Base-by-base conservation (phyloP, 2,888 invertebrate species). In the Auanema sp. region DNA sequence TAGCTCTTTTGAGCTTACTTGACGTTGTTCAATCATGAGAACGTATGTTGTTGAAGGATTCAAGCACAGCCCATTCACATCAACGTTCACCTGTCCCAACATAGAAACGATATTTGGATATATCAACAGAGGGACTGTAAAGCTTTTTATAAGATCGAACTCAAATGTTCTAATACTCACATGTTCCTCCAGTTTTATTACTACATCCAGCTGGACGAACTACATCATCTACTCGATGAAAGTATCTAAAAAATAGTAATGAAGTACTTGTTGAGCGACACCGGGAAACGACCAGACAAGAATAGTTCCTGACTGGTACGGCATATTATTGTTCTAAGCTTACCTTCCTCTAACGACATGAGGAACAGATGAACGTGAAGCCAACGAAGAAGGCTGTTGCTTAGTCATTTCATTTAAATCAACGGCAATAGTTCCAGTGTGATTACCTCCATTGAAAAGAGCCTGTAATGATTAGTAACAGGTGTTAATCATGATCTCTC, bases 21-120 rank as follows among this genome's bases (percentile, higher is more conserved):
- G 54, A 58, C 69, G 25, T 44, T 64, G 59, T 53, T 68, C 68
- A 43, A 74, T 70, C 66, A 64, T 66, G 5, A 74, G 52, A 2
- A 61, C 63, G 44, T 72, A 74, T 23, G 60, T 66, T 1, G 59
- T 47, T 1, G 66, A 47, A 6, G 62, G 88, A 72, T 89, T 88
- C 84, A 95, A 92, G 84, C 96, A 97, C 2, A 94, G 93, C 0
- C 95, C 96, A 0, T 95, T 94, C 66, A 97, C 91, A 83, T 95
- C 94, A 25, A 97, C 92, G 60, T 93, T 90, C 0, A 92, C 92
- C 1, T 95, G 95, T 5, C 96, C 96, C 70, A 96, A 87, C 95
- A 96, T 95, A 84, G 92, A 93, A 4, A 94, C 95, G 82, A 92
- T 92, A 84, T 94, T 93, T 0, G 94, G 94, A 0, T 71, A 72